Evolutionary conservation across 2,113 vertebrate genomes (phyloP), one percentile per base, ranked within the genome.

Genomic region (Pholis gunnellus): DNA sequence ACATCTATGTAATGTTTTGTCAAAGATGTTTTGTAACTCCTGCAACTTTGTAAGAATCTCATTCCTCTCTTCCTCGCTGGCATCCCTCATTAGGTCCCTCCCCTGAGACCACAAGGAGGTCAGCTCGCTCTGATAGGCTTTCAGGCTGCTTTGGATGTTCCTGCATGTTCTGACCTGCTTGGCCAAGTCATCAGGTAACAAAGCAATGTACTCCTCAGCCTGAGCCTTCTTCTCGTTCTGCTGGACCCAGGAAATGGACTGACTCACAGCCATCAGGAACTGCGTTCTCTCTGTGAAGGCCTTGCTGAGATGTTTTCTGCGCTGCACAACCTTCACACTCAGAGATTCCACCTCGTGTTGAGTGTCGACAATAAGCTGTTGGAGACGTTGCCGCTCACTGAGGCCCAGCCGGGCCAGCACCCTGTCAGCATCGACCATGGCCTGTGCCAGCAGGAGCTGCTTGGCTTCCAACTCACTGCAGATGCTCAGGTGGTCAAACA

Each of bases 401-500:
- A 99, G 96, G n/a, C 98, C 98, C 1, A 99, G 92, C 20, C 96
- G 95, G 0, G 94, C 94, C 93, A 97, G 95, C 57, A 99, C 96
- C 56, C 95, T 91, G 87, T 97, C 97, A 5, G 97, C 94, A 2
- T 99, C 97, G 2, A 96, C 95, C 56, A 94, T 87, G 9, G 97
- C 95, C 0, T 94, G 96, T 40, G 95, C 95, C 86, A 99, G 87
- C 75, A 97, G 89, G 65, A 97, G 91, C 82, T 98, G 97, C 38
- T 98, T 99, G 83, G 96, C 93, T 93, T 99, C 98, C 88, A 99
- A 93, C 84, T 99, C 97, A 6, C 97, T 98, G 91, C 97, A 99
- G 85, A 98, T 93, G 78, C 95, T 95, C 42, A 99, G 93, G 88
- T 99, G 98, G 80, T 98, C 97, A 87, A 97, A 95, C 71, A 99